Percentiles rank a stretch among this genome's conserved stretches.
Evolutionary conservation across 1,140 invertebrate genomes (phyloP).

Genomic region (Colletes gigas): DNA sequence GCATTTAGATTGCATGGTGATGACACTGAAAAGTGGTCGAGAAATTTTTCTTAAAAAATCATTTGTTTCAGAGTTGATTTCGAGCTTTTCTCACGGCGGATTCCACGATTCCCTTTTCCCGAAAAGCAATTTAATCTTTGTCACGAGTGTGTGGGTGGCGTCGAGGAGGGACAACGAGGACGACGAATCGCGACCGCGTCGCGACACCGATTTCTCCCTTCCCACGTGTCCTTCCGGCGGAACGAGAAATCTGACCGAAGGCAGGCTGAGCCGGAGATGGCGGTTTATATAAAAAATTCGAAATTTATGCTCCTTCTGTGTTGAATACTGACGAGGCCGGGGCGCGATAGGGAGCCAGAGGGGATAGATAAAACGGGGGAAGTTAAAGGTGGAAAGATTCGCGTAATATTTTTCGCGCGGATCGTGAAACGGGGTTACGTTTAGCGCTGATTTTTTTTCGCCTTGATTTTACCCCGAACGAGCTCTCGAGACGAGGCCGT

Average conservation of each 20-base stretch:
- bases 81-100: not conserved
- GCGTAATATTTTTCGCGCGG: constrained; percentile 33
- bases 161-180: not conserved
- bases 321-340: constrained; percentile 48
- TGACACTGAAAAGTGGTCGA: no score
- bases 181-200: constrained; percentile 5
- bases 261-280: not conserved
- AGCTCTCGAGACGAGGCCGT: not conserved
- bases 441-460: constrained; percentile 4
- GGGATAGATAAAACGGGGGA: constrained; percentile 24
- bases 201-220: constrained; percentile 21
- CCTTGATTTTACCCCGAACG: not conserved
- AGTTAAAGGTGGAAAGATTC: constrained; percentile 35
- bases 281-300: constrained; percentile 37
- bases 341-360: constrained; percentile 1
- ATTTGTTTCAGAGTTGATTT: not conserved
- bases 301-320: constrained; percentile 55
- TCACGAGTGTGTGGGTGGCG: not conserved
- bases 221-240: not conserved
- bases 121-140: constrained; percentile 29
- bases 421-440: constrained; percentile 18
- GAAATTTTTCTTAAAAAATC: no score
- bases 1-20: no score
- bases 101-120: not conserved
- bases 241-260: constrained; percentile 21